Base-by-base conservation (phyloP, 2,797 vertebrate genomes). In the Protosalanx chinensis region DNA sequence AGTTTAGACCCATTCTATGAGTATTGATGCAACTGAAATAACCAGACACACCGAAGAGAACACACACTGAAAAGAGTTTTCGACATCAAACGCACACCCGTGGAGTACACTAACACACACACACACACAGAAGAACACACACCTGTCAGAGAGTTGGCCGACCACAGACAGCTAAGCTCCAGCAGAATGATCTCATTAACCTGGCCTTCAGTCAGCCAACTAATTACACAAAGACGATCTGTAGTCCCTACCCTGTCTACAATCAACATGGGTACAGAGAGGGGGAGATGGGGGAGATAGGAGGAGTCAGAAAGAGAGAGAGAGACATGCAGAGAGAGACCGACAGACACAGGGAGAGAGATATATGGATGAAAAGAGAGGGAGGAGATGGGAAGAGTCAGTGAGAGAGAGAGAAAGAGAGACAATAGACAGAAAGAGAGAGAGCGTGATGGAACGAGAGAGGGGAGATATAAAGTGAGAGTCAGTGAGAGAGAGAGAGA, bases 161-260 rank as follows among this genome's bases (percentile, higher is more conserved):
- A 67, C 72, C 29, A 79, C 71, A 76, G 72, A 83, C 84, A 81
- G 74, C 76, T 82, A 60, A 79, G 73, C 73, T 67, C 71, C 66
- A 60, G 73, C 71, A 41, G 79, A 76, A 86, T 89, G 86, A 90
- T 90, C 90, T 88, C 82, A 91, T 89, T 90, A 90, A 90, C 85
- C 86, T 75, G 68, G 77, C 79, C 85, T 90, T 89, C 79, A 88
- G 85, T 90, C 85, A 85, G 80, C 85, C 69, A 74, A 76, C 83
- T 91, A 89, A 91, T 90, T 90, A 90, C 80, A 70, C 58, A 46
- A 61, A 73, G 70, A 73, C 71, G 76, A 81, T 86, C 82, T 86
- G 82, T 86, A 41, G 41, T 41, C 41, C 41, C 41, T 41, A 41
- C 79, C 61, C 67, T 77, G 81, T 74, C 64, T 84, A 84, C 75